Percentiles rank a stretch among this genome's conserved stretches.
Evolutionary conservation across 2,888 invertebrate species (phyloP).

Genomic region (Odontomyia ornata): DNA sequence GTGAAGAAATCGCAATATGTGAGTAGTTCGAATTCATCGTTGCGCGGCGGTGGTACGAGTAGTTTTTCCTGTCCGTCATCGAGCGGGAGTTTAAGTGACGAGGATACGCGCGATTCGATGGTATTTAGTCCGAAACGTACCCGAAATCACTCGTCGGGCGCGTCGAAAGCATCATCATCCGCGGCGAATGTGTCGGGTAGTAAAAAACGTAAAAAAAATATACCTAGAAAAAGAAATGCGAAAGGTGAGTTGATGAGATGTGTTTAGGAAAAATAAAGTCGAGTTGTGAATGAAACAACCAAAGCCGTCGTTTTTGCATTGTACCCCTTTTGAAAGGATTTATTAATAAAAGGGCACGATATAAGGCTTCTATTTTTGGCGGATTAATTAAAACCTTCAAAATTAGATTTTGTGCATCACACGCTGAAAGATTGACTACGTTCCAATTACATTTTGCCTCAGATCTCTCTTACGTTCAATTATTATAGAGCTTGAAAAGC

Average conservation of each 20-base stretch:
- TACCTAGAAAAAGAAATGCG: slow-evolving; percentile 45
- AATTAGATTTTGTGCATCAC: too few relatives aligned
- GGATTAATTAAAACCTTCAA: too few relatives aligned
- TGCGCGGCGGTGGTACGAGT: slow-evolving; percentile 59
- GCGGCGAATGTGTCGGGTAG: slow-evolving; percentile 2
- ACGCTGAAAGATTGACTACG: too few relatives aligned
- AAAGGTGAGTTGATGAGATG: slow-evolving; percentile 50
- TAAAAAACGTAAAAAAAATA: slow-evolving; percentile 46
- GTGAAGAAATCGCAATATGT: slow-evolving; percentile 55
- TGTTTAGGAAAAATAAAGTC: slow-evolving; percentile 40
- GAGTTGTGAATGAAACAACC: not conserved
- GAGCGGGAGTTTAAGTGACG: slow-evolving; percentile 47
- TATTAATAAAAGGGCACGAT: too few relatives aligned
- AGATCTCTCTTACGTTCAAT: too few relatives aligned
- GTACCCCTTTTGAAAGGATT: too few relatives aligned
- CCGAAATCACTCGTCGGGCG: slow-evolving; percentile 59
- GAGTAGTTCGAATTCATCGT: slow-evolving; percentile 69
- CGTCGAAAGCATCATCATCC: not conserved
- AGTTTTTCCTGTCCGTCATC: slow-evolving; percentile 44
- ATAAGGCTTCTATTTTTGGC: too few relatives aligned
- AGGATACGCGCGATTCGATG: slow-evolving; percentile 50
- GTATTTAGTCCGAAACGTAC: slow-evolving; percentile 51
- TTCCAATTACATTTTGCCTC: too few relatives aligned
- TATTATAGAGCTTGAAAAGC: too few relatives aligned
- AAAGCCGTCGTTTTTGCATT: too few relatives aligned